These are phyloP conservation scores for Cygnus olor DNA, from an alignment of 2,797 vertebrate species.

Conservation along the genomic window DNA sequence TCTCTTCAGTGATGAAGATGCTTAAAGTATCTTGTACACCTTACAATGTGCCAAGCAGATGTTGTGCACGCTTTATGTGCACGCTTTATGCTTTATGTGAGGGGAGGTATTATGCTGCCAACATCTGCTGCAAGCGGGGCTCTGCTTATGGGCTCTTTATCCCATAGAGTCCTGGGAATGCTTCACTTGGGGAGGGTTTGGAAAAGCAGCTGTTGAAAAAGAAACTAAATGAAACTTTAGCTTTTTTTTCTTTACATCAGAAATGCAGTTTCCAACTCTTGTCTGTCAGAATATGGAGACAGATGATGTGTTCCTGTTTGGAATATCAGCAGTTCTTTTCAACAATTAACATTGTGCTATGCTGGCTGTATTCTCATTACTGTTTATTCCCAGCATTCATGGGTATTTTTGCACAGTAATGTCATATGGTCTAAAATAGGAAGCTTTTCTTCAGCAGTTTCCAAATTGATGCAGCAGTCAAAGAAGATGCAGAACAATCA, in stretches of 20 bases:
- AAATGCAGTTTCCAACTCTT: not conserved
- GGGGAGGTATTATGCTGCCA: not conserved
- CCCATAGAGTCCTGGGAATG: not conserved
- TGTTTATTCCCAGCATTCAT: not conserved
- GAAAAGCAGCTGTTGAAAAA: conserved; percentile 3
- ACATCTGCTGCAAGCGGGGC: not conserved
- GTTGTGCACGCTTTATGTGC: not conserved
- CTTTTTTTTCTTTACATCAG: not conserved
- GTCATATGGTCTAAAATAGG: not conserved
- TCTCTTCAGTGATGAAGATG: not conserved
- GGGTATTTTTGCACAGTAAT: not conserved
- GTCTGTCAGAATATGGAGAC: not conserved
- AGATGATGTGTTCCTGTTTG: not conserved
- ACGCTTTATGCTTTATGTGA: not conserved
- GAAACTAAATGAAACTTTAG: not conserved
- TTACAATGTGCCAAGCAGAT: rapidly evolving
- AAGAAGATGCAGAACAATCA: not conserved
- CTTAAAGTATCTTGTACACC: not conserved
- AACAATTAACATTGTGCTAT: not conserved
- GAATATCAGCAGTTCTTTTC: not conserved
- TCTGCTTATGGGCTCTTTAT: not conserved
- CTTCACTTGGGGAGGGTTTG: not conserved
- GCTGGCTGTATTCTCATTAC: not conserved
- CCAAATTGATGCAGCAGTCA: not conserved
- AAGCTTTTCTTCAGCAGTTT: conserved; percentile 10